Evolutionary conservation across 1,140 invertebrate species (phyloP).

Genomic region (Saccostrea cuccullata): DNA sequence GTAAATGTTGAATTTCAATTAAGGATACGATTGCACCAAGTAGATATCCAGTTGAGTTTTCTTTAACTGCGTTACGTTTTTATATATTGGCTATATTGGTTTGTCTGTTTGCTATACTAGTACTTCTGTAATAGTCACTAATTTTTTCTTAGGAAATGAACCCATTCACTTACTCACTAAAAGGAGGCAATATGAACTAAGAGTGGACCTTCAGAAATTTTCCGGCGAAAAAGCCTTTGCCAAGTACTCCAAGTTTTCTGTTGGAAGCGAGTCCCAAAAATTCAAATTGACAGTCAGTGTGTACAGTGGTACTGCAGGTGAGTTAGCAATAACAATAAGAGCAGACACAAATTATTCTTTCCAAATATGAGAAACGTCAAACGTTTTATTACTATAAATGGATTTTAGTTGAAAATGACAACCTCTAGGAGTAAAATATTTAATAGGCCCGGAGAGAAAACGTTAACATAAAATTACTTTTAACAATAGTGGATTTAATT

Average conservation of each 20-base stretch:
- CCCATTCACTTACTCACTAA: not conserved
- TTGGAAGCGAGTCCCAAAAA: not conserved
- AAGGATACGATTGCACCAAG: no score
- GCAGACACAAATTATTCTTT: no score
- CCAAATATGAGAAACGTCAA: no score
- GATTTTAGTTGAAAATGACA: not conserved
- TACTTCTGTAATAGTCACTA: no score
- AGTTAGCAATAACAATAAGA: no score
- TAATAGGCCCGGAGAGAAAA: not conserved
- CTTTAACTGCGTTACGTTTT: no score
- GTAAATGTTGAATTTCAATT: no score
- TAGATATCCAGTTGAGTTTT: no score
- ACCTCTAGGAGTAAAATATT: not conserved
- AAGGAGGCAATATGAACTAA: not conserved
- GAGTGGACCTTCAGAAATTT: conserved; percentile 26
- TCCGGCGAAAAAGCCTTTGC: not conserved
- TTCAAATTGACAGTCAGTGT: not conserved
- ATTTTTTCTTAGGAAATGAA: not conserved
- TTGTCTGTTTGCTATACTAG: no score
- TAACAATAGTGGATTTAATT: not conserved
- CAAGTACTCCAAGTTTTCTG: not conserved
- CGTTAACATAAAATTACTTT: not conserved
- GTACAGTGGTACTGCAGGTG: conserved; percentile 20
- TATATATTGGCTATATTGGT: no score
- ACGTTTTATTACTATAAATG: no score